Conservation (phyloP, 1,140 invertebrate genomes). For the Ganaspis sp. region DNA sequence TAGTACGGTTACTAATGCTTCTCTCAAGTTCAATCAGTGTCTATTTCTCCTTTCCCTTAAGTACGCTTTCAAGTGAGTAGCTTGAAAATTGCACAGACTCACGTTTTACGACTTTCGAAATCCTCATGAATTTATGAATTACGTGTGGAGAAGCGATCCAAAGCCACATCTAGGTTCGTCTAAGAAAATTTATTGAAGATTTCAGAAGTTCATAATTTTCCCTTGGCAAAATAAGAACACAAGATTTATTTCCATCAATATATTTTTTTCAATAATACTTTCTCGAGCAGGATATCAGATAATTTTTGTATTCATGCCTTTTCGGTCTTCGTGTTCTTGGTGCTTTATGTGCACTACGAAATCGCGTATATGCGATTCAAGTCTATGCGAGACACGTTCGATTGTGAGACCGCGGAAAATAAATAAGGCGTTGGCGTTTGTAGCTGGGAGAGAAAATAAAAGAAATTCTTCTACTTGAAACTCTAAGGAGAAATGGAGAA, state of each 20-base stretch:
- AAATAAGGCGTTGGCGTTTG: conserved; percentile 15
- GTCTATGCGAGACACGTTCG: conserved; percentile 18
- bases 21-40: background rate
- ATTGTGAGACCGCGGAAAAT: conserved; percentile 24
- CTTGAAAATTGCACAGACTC: background rate
- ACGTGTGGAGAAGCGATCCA: background rate
- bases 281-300: background rate
- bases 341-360: background rate
- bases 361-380: conserved; percentile 1
- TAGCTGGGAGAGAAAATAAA: background rate
- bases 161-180: background rate
- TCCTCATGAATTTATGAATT: conserved; percentile 10
- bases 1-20: background rate
- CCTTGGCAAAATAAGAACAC: background rate
- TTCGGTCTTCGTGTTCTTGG: background rate
- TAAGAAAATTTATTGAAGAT: background rate
- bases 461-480: background rate
- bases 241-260: background rate
- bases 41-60: conserved; percentile 2
- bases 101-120: background rate
- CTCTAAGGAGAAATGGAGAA: background rate
- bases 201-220: too few species aligned
- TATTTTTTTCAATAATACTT: background rate
- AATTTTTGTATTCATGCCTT: conserved; percentile 8
- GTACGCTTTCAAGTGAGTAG: background rate